These are phyloP conservation scores for Oikopleura albicans DNA, from an alignment of 23 tunicate species.

Conservation along the genomic window DNA sequence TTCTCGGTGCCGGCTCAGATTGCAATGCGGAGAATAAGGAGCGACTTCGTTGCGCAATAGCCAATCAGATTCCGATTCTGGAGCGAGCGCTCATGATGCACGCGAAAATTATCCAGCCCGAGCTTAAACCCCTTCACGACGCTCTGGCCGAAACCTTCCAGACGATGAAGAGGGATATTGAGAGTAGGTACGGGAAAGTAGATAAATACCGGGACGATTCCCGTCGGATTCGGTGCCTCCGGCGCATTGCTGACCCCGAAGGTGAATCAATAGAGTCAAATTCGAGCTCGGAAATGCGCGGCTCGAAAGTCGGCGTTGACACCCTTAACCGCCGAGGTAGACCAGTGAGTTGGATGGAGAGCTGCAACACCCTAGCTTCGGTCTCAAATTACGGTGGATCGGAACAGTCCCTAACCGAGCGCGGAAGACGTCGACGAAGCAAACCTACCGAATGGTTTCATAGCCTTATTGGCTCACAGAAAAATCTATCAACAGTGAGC, in stretches of 20 bases:
- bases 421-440: background rate
- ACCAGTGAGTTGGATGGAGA: constrained; percentile 12
- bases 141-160: background rate
- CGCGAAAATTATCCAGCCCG: background rate
- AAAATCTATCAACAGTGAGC: background rate
- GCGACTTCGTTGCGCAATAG: background rate
- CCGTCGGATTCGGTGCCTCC: background rate
- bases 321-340: background rate
- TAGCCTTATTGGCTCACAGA: background rate
- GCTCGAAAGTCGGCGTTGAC: background rate
- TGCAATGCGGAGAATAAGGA: background rate
- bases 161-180: background rate
- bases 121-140: background rate
- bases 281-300: background rate
- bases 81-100: background rate
- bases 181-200: background rate
- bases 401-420: constrained; percentile 13
- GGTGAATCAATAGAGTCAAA: background rate
- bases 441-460: constrained; percentile 16
- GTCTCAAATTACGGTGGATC: constrained; percentile 9
- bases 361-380: background rate
- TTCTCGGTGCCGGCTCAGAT: background rate
- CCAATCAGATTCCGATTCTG: constrained; percentile 3
- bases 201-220: background rate
- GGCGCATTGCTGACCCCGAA: background rate